These are phyloP conservation scores for Hetaerina americana DNA, from an alignment of 1,140 invertebrate genomes.

Conservation along the genomic window DNA sequence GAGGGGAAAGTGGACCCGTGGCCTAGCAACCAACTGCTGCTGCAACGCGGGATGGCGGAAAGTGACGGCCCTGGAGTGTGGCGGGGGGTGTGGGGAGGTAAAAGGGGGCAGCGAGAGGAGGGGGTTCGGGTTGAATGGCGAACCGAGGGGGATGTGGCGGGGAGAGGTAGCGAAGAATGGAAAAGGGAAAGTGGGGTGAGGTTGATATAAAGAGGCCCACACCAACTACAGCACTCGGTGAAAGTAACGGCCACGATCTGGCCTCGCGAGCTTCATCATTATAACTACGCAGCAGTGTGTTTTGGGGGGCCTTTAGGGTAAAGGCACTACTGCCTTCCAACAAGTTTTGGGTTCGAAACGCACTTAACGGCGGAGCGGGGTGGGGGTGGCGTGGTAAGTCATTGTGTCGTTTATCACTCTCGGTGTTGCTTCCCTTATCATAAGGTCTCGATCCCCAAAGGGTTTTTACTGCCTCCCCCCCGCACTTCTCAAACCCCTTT, in stretches of 20 bases:
- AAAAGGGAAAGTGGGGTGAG: background rate
- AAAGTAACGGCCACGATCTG: background rate
- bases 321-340: background rate
- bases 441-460: background rate
- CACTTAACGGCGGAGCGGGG: background rate
- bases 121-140: too few species aligned
- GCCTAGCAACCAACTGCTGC: background rate
- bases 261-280: background rate
- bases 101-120: too few species aligned
- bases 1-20: background rate
- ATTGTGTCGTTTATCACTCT: background rate
- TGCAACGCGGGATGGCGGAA: too few species aligned
- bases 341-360: background rate
- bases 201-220: background rate
- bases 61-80: too few species aligned
- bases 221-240: background rate
- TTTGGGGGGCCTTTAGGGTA: too few species aligned
- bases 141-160: too few species aligned
- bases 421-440: background rate
- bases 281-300: background rate
- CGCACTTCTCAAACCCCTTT: background rate
- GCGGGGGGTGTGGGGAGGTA: too few species aligned
- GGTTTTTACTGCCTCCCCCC: too few species aligned
- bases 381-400: background rate
- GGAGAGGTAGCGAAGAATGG: too few species aligned